phyloP scores from a whole-genome alignment of 2,113 vertebrate genomes.

The Thalassoma bifasciatum region DNA sequence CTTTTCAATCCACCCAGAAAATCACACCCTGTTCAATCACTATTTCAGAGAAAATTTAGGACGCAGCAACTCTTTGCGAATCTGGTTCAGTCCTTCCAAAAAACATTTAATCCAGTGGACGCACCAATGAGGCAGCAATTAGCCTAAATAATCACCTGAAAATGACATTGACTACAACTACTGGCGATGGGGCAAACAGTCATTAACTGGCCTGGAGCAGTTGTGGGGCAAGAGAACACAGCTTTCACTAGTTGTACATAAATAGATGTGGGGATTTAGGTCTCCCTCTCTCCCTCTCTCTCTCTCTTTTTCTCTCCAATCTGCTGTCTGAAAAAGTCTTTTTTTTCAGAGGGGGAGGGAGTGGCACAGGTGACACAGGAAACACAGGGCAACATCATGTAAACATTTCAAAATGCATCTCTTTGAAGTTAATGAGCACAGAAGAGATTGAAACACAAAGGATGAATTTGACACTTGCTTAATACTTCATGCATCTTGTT shows the following conservation, averaged over 20 bases:
- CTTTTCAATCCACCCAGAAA: slow-evolving; percentile 3
- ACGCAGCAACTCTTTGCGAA: slow-evolving; percentile 1
- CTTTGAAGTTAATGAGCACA: not conserved
- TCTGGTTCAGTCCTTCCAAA: slow-evolving; percentile 30
- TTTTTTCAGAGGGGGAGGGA: slow-evolving; percentile 49
- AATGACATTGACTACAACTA: slow-evolving; percentile 65
- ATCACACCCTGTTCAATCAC: slow-evolving; percentile 16
- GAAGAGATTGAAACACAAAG: not conserved
- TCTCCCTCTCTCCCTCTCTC: slow-evolving; percentile 62
- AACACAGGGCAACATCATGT: slow-evolving; percentile 56
- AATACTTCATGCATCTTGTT: not conserved
- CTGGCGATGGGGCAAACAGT: slow-evolving; percentile 35
- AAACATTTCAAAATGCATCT: slow-evolving; percentile 14
- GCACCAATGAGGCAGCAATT: slow-evolving; percentile 65
- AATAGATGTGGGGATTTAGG: slow-evolving; percentile 79
- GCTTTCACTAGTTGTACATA: slow-evolving; percentile 65
- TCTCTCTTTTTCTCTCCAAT: slow-evolving; percentile 55
- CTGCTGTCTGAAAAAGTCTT: slow-evolving; percentile 66
- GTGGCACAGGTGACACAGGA: slow-evolving; percentile 65
- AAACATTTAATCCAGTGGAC: slow-evolving; percentile 56
- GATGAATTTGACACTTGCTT: not conserved
- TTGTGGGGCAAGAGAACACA: slow-evolving; percentile 71
- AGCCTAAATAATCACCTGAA: slow-evolving; percentile 70
- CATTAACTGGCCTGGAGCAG: slow-evolving; percentile 53
- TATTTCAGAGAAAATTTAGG: not conserved